Conservation (phyloP, 2,888 invertebrate species). For the Exephanes ischioxanthus region DNA sequence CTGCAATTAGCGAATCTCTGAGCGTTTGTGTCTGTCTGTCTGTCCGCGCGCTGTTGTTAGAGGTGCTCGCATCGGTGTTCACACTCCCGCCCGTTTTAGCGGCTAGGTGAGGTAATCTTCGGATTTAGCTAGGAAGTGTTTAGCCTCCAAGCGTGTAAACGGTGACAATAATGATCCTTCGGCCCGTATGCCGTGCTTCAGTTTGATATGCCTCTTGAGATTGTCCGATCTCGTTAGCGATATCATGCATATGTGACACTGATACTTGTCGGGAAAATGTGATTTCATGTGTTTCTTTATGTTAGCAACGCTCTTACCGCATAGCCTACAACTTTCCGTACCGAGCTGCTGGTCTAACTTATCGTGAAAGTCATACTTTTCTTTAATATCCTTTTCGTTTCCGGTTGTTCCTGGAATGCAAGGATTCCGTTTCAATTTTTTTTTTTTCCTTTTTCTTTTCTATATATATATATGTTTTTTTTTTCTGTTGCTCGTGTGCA, state of each 20-base stretch:
- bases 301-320: conserved; percentile 85
- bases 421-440: conserved; percentile 79
- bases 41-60: neutral
- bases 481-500: conserved; percentile 51
- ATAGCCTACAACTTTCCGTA: conserved; percentile 83
- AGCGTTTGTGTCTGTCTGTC: neutral
- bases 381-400: conserved; percentile 82
- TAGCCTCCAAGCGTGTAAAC: conserved; percentile 81
- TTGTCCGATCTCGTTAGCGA: conserved; percentile 86
- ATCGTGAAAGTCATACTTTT: conserved; percentile 81
- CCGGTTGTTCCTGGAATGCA: conserved; percentile 84
- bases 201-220: conserved; percentile 86
- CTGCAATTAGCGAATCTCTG: conserved; percentile 6
- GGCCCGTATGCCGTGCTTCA: conserved; percentile 83
- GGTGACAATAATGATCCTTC: conserved; percentile 81
- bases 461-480: conserved; percentile 4
- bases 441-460: conserved; percentile 45
- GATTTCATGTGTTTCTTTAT: conserved; percentile 85
- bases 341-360: conserved; percentile 82
- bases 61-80: too few species aligned
- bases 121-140: conserved; percentile 81
- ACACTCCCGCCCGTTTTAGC: conserved; percentile 31
- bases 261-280: conserved; percentile 84
- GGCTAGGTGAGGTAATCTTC: conserved; percentile 81
- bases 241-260: conserved; percentile 85